Evolutionary conservation across 2,113 vertebrate genomes (phyloP).

Genomic region (Corapipo altera): DNA sequence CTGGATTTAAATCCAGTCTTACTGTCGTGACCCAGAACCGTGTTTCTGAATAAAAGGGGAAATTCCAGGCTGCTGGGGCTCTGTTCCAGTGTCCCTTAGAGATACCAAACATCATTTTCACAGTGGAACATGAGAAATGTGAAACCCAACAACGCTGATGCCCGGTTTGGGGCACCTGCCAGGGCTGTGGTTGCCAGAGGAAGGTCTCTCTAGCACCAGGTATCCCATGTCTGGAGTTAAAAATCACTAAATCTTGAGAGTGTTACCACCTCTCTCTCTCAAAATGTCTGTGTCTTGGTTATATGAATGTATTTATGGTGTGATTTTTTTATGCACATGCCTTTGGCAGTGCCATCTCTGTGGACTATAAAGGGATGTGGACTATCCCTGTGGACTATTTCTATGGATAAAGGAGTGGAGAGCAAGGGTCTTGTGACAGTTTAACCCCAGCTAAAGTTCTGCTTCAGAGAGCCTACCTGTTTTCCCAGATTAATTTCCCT

Average conservation of each 20-base stretch:
- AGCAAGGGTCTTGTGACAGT: neutral
- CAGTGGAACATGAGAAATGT: neutral
- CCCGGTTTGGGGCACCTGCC: neutral
- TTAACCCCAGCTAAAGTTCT: conserved; percentile 2
- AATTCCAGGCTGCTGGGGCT: neutral
- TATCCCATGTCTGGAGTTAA: neutral
- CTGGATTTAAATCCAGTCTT: neutral
- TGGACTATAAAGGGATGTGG: neutral
- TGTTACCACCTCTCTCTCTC: neutral
- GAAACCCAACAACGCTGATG: neutral
- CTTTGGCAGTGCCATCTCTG: neutral
- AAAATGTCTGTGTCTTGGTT: neutral
- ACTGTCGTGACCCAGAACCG: neutral
- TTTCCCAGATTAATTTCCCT: conserved; percentile 22
- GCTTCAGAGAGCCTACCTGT: neutral
- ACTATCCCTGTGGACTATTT: neutral
- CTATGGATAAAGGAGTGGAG: neutral
- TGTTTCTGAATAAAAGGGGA: neutral
- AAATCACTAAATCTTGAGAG: neutral
- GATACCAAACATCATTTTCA: neutral
- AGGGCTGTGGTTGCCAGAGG: neutral
- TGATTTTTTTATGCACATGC: neutral
- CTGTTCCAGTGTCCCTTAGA: neutral
- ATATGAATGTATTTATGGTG: neutral
- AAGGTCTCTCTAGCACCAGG: neutral